These are phyloP conservation scores for Masnerella sp. DNA, from an alignment of 2,888 invertebrate genomes.

Conservation along the genomic window DNA sequence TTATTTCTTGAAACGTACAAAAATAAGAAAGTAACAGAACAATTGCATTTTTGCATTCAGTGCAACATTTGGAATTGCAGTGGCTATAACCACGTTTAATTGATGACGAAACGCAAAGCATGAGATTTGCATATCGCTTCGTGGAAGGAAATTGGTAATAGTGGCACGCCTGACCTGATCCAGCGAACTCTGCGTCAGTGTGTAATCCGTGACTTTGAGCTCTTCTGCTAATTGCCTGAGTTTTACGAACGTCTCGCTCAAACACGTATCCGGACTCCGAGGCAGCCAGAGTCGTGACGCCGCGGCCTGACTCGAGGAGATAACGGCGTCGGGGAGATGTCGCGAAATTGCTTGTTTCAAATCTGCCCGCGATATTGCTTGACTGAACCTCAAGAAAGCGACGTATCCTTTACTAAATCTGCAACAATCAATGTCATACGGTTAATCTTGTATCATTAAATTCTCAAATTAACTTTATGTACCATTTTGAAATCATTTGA, in stretches of 20 bases:
- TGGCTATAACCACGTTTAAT: slow-evolving; percentile 29
- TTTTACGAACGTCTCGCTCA: slow-evolving; percentile 79
- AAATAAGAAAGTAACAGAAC: too few relatives aligned
- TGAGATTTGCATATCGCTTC: slow-evolving; percentile 48
- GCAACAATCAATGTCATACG: slow-evolving; percentile 9
- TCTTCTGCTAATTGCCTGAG: slow-evolving; percentile 78
- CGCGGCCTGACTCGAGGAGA: slow-evolving; percentile 77
- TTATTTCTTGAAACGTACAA: too few relatives aligned
- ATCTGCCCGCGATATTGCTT: slow-evolving; percentile 67
- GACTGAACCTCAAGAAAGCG: slow-evolving; percentile 76
- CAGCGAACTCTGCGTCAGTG: slow-evolving; percentile 81
- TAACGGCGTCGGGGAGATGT: slow-evolving; percentile 75
- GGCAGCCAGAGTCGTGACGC: slow-evolving; percentile 79
- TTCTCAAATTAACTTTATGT: too few relatives aligned
- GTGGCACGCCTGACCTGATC: slow-evolving; percentile 78
- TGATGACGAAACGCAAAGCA: slow-evolving; percentile 31
- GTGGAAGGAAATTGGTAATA: slow-evolving; percentile 46
- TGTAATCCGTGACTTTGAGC: slow-evolving; percentile 80
- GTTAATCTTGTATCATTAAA: too few relatives aligned
- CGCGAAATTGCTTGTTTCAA: slow-evolving; percentile 72
- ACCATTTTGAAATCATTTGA: too few relatives aligned
- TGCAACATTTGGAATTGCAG: slow-evolving; percentile 29
- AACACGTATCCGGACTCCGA: slow-evolving; percentile 73
- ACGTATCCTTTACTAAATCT: slow-evolving; percentile 81
- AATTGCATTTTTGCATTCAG: too few relatives aligned